Conservation (phyloP, 2,113 vertebrate genomes). For the Promerops cafer region DNA sequence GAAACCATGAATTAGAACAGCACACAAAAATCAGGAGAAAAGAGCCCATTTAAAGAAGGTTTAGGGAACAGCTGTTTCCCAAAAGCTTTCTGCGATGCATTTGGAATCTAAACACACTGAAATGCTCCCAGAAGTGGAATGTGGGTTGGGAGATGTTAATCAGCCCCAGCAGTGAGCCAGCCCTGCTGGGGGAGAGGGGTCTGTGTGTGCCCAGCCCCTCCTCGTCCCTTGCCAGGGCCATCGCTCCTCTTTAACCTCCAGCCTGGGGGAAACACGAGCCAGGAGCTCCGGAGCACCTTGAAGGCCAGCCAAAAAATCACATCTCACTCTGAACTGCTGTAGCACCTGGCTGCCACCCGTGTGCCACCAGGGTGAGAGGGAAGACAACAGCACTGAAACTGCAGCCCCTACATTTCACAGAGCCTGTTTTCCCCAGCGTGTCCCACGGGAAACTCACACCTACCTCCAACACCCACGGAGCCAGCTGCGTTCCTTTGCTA, state of each 20-base stretch:
- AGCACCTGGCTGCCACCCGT: background rate
- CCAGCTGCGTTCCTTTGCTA: background rate
- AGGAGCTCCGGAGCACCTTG: accelerated
- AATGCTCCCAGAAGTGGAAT: background rate
- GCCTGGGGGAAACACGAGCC: background rate
- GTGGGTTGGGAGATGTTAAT: background rate
- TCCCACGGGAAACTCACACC: background rate
- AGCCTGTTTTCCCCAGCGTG: background rate
- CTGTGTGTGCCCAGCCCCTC: background rate
- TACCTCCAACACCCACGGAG: background rate
- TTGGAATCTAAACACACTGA: background rate
- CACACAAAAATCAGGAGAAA: background rate
- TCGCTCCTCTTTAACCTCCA: background rate
- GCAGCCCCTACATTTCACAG: background rate
- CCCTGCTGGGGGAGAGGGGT: background rate
- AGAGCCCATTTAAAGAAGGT: background rate
- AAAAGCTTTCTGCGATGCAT: background rate
- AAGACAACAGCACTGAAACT: background rate
- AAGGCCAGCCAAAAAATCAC: background rate
- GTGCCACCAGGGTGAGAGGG: background rate
- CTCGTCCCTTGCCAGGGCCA: background rate
- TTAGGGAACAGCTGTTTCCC: background rate
- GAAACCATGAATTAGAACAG: background rate
- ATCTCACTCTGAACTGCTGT: background rate
- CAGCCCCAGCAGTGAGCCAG: background rate